These are phyloP conservation scores for Magallana ariakensis DNA, from an alignment of 1,140 invertebrate species.

Conservation along the genomic window DNA sequence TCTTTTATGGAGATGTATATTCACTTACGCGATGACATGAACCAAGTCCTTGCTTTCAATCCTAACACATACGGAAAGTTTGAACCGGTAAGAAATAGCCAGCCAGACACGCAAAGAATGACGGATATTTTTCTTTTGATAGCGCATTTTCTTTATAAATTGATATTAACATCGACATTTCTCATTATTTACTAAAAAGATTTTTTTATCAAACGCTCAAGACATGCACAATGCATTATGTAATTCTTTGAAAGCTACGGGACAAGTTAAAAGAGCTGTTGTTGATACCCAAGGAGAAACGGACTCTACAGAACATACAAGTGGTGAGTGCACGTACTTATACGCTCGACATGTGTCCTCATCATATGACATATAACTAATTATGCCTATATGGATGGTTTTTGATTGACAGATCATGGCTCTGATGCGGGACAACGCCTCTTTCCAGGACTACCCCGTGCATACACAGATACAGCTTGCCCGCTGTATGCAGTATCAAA, in stretches of 20 bases:
- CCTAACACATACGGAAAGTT: constrained; percentile 61
- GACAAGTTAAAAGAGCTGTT: constrained; percentile 62
- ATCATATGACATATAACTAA: not conserved
- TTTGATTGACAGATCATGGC: constrained; percentile 67
- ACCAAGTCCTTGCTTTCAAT: constrained; percentile 65
- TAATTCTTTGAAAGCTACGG: constrained; percentile 43
- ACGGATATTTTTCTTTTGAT: too few relatives aligned
- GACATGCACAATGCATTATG: too few relatives aligned
- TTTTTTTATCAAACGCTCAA: too few relatives aligned
- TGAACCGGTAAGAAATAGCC: constrained; percentile 54
- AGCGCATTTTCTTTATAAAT: too few relatives aligned
- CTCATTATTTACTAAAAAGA: too few relatives aligned
- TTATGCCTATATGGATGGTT: not conserved
- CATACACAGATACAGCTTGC: constrained; percentile 67
- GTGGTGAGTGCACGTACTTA: constrained; percentile 49
- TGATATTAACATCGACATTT: too few relatives aligned
- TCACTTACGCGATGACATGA: constrained; percentile 63
- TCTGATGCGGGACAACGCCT: constrained; percentile 66
- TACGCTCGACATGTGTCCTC: not conserved
- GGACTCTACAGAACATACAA: constrained; percentile 61
- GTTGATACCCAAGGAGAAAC: constrained; percentile 47
- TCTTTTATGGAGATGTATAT: constrained; percentile 70
- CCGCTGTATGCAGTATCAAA: constrained; percentile 69
- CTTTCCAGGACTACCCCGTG: constrained; percentile 70
- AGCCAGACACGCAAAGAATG: too few relatives aligned